Conservation (phyloP, 1,140 invertebrate species). For the Amphibalanus amphitrite region DNA sequence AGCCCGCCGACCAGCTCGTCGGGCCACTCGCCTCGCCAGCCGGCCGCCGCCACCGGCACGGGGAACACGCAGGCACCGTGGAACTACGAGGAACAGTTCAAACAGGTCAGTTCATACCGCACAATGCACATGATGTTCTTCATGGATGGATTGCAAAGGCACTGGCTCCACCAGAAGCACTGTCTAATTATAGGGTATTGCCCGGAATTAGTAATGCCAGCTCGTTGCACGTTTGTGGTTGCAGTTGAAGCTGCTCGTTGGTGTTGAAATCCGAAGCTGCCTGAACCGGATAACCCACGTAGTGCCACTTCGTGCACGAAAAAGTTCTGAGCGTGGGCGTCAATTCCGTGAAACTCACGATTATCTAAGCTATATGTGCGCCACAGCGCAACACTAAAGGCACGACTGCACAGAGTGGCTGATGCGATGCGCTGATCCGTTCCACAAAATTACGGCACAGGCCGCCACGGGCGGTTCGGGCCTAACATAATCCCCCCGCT, state of each 20-base stretch:
- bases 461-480: too few relatives aligned
- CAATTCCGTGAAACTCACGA: background rate
- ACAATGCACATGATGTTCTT: too few relatives aligned
- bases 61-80: background rate
- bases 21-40: background rate
- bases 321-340: background rate
- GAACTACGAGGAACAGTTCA: slow-evolving; percentile 5
- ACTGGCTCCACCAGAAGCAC: too few relatives aligned
- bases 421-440: too few relatives aligned
- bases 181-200: too few relatives aligned
- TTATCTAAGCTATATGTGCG: background rate
- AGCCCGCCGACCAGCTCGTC: background rate
- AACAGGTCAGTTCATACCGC: background rate
- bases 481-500: too few relatives aligned
- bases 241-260: background rate
- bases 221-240: too few relatives aligned
- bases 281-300: too few relatives aligned
- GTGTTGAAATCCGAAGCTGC: background rate
- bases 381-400: background rate
- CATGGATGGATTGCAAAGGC: too few relatives aligned
- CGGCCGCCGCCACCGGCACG: background rate
- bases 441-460: too few relatives aligned
- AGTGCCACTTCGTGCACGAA: background rate
- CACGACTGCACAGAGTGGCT: background rate
- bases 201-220: too few relatives aligned